phyloP scores from a whole-genome alignment of 2,888 invertebrate genomes.

The Eupeodes latifasciatus region DNA sequence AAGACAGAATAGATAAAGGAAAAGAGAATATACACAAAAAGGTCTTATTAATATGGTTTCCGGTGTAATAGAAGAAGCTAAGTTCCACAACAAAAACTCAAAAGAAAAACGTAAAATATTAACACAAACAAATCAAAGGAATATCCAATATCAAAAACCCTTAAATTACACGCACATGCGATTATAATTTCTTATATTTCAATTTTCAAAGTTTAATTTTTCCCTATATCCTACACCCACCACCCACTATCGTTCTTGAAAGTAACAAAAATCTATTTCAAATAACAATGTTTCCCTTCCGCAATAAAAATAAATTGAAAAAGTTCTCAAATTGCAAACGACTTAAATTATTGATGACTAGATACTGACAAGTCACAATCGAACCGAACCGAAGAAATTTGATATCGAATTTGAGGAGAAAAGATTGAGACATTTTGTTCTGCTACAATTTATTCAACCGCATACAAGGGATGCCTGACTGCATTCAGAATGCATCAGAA shows the following conservation, averaged over 20 bases:
- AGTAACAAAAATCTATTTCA: too few species aligned
- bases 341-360: slow-evolving; percentile 7
- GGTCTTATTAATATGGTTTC: not conserved
- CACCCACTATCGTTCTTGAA: too few species aligned
- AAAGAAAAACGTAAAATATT: too few species aligned
- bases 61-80: too few species aligned
- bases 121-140: too few species aligned
- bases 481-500: not conserved
- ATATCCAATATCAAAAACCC: too few species aligned
- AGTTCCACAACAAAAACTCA: too few species aligned
- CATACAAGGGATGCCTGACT: too few species aligned
- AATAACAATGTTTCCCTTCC: not conserved
- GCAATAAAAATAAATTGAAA: slow-evolving; percentile 24
- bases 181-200: too few species aligned
- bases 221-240: too few species aligned
- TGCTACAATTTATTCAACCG: not conserved
- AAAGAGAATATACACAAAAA: not conserved
- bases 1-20: not conserved
- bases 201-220: too few species aligned
- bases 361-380: not conserved
- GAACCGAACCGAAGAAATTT: not conserved
- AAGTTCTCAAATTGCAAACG: not conserved
- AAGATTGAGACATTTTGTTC: not conserved
- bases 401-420: not conserved
- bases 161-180: too few species aligned